These are phyloP conservation scores for Crambe crambe DNA, from an alignment of 37 sponge, comb jelly and placozoan species.

Conservation along the genomic window DNA sequence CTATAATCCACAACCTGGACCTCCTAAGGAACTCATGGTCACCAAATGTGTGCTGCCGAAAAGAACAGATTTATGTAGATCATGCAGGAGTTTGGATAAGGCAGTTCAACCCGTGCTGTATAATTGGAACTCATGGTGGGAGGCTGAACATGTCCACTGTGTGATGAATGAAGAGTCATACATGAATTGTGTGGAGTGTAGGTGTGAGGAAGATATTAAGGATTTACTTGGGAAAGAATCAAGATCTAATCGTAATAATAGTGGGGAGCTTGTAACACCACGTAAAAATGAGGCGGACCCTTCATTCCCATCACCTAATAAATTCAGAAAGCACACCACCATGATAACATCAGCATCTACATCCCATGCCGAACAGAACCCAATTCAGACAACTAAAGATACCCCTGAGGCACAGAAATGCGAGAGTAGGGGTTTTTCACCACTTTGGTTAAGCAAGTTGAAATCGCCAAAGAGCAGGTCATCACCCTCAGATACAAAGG, in stretches of 20 bases:
- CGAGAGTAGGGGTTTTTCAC: background rate
- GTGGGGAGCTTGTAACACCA: background rate
- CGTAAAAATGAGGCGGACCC: background rate
- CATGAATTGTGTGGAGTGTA: background rate
- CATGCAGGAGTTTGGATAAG: background rate
- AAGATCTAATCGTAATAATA: background rate
- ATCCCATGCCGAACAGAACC: background rate
- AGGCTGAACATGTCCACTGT: background rate
- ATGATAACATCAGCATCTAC: background rate
- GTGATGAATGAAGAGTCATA: background rate
- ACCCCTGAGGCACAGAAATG: background rate
- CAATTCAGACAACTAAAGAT: background rate
- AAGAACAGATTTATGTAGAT: background rate
- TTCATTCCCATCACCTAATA: background rate
- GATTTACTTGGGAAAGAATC: background rate
- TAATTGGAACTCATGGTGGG: slow-evolving; percentile 2
- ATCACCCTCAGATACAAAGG: background rate
- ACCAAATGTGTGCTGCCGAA: background rate
- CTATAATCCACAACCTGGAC: background rate
- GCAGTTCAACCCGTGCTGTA: background rate
- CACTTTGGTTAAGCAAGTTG: background rate
- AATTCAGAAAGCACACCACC: no score
- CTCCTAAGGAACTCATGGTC: slow-evolving; percentile 4
- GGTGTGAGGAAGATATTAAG: background rate
- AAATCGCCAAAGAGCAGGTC: no score